phyloP scores from a whole-genome alignment of 2,113 vertebrate species.

The Conger conger region DNA sequence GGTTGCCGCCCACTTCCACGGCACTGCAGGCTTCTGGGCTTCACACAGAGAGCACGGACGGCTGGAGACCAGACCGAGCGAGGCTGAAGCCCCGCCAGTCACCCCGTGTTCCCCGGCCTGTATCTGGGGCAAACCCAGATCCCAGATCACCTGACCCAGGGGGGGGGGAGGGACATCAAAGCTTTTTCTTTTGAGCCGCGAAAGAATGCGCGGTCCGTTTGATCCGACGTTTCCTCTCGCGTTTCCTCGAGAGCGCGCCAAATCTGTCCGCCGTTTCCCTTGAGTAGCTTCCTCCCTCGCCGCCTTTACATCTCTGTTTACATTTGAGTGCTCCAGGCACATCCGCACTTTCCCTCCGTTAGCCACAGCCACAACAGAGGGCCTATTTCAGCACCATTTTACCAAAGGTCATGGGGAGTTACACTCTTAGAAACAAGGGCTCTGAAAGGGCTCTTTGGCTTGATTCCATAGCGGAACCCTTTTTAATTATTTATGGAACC shows the following conservation, averaged over 20 bases:
- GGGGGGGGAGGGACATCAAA: slow-evolving; percentile 6
- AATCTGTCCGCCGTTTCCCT: not conserved
- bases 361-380: not conserved
- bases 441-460: no score
- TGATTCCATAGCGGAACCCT: no score
- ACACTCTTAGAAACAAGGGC: no score
- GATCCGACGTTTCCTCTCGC: not conserved
- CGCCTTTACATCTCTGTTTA: not conserved
- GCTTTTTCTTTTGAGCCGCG: not conserved
- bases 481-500: no score
- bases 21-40: not conserved
- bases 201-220: not conserved
- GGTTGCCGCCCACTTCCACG: not conserved
- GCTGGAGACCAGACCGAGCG: slow-evolving; percentile 1
- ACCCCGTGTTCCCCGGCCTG: not conserved
- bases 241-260: not conserved
- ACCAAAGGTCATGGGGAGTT: not conserved
- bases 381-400: not conserved
- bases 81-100: not conserved
- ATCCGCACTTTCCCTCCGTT: not conserved
- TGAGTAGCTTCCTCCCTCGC: not conserved
- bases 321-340: not conserved
- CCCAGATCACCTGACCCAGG: not conserved
- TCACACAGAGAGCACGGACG: not conserved
- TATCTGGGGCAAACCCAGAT: not conserved